Base-by-base conservation (phyloP, 2,888 invertebrate species). In the Andrena praecox region DNA sequence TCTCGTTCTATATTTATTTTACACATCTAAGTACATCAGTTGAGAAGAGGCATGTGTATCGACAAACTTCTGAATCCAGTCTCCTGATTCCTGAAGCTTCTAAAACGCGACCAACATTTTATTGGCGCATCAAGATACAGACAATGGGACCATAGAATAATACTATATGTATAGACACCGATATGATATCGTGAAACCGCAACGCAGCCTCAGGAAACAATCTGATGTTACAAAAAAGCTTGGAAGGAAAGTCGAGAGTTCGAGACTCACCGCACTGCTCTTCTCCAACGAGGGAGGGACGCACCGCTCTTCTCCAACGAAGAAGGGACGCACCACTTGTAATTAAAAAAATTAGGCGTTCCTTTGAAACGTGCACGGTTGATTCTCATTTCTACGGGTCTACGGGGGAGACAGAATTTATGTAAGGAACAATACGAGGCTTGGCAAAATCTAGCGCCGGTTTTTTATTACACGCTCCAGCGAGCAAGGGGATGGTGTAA, bases 191-290 rank as follows among this genome's bases (percentile, higher is more conserved):
- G 10, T 12, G 16, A 52, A 42, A 74, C 63, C 77, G 48, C 27
- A 54, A 50, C 5, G 16, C 69, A 77, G 12, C 56, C 29, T 42
- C 56, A 59, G 35, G 8, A 50, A 76, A 66, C 29, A 76, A 70
- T 76, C 56, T 70, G 20, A 62, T 60, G 60, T 77, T 35, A 35
- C 35, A 67, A 73, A 20, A 56, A 66, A 80, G 70, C 24, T 20
- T 54, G 20, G 24, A 35, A 35, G 35, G 10, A 35, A 35, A 35
- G 35, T 35, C 2, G 10, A 2, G 35, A 2, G 35, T 10, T 35
- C 7, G 24, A 80, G 50, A 83, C 81, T 80, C 71, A 84, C 80
- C 85, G 33, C 84, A 80, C 82, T 71, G 77, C 59, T 75, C 71
- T 52, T 70, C 77, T 64, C 10, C 35, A 35, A 35, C 35, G 35